These are phyloP conservation scores for Tragelaphus strepsiceros DNA, from an alignment of 2,113 vertebrate species.

Conservation along the genomic window DNA sequence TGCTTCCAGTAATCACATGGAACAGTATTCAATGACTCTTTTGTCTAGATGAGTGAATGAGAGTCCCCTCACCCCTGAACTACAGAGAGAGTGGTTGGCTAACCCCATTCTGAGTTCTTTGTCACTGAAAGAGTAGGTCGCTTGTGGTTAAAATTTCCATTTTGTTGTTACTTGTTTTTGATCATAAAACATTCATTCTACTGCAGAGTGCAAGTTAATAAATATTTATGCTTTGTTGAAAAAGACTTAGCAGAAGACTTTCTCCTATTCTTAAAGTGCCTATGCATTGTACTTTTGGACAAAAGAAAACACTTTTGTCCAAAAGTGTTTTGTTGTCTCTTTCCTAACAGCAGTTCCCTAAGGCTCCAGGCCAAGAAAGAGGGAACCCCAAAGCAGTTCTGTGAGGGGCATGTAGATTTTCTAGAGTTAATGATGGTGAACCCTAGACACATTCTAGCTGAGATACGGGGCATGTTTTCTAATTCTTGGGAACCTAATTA, in stretches of 20 bases:
- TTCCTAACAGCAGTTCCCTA: neutral
- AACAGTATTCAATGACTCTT: neutral
- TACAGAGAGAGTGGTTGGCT: neutral
- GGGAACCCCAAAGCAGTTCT: neutral
- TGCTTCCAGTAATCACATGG: neutral
- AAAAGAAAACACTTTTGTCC: neutral
- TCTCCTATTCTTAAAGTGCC: neutral
- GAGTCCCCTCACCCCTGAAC: neutral
- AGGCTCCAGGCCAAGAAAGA: neutral
- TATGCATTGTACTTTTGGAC: neutral
- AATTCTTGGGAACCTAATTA: neutral
- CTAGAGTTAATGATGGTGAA: neutral
- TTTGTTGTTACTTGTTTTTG: neutral
- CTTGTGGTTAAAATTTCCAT: slow-evolving; percentile 31
- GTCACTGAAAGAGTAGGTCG: slow-evolving; percentile 1
- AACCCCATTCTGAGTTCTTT: neutral
- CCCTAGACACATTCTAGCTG: neutral
- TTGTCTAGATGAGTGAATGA: neutral
- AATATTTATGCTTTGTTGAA: neutral
- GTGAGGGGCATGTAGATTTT: neutral
- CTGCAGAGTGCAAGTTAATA: neutral
- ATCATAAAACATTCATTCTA: slow-evolving; percentile 62
- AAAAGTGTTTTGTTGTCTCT: neutral
- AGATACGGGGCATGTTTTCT: neutral
- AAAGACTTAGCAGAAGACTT: neutral